Percentiles rank a stretch among this genome's conserved stretches.
Conservation (phyloP, 1,140 invertebrate genomes). For the Leptinotarsa undecemlineata region DNA sequence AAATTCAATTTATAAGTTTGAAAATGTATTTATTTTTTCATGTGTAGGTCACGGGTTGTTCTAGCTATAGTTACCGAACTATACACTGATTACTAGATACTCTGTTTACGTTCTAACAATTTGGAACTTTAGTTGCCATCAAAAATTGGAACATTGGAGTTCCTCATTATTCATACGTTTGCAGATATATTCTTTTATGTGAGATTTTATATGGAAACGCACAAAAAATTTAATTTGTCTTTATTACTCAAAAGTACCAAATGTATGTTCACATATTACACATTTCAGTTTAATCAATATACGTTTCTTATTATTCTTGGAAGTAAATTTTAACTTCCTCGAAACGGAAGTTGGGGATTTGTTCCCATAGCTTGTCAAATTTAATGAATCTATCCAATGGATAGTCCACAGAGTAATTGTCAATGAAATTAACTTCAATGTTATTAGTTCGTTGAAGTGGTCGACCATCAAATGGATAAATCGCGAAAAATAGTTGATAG, state of each 20-base stretch:
- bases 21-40: too few relatives aligned
- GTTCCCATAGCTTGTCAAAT: slow-evolving; percentile 56
- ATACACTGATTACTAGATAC: too few relatives aligned
- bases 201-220: not conserved
- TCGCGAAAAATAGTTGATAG: slow-evolving; percentile 68
- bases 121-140: too few relatives aligned
- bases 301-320: slow-evolving; percentile 35
- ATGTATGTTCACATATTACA: not conserved
- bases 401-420: slow-evolving; percentile 61
- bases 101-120: too few relatives aligned
- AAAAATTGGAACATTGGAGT: too few relatives aligned
- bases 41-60: too few relatives aligned
- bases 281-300: not conserved
- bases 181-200: not conserved
- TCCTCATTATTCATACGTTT: not conserved
- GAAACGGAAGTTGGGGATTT: slow-evolving; percentile 62
- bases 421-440: too few relatives aligned
- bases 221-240: not conserved
- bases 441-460: too few relatives aligned
- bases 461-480: slow-evolving; percentile 55
- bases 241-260: not conserved
- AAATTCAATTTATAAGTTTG: too few relatives aligned
- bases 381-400: slow-evolving; percentile 66
- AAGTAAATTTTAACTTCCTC: slow-evolving; percentile 65
- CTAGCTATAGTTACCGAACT: too few relatives aligned